These are phyloP conservation scores for Protula sp. DNA, from an alignment of 2,888 invertebrate species.

Conservation along the genomic window DNA sequence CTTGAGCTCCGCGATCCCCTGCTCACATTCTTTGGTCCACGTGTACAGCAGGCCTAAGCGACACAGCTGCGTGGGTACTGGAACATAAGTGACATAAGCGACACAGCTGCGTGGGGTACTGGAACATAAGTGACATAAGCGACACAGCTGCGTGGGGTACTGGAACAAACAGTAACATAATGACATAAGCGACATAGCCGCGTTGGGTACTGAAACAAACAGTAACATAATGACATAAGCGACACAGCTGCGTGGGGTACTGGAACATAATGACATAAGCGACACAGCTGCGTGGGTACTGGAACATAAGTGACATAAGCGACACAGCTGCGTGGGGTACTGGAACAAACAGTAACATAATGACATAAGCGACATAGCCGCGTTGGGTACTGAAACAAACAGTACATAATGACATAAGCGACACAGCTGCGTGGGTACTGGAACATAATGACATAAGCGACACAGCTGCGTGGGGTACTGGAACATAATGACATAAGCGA, in stretches of 20 bases:
- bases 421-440: conserved; percentile 51
- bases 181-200: conserved; percentile 52
- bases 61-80: conserved; percentile 54
- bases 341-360: conserved; percentile 28
- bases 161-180: conserved; percentile 28
- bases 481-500: conserved; percentile 44
- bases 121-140: conserved; percentile 34
- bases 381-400: conserved; percentile 45
- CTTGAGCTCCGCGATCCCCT: conserved; percentile 45
- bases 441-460: no score
- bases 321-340: conserved; percentile 52
- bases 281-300: conserved; percentile 53
- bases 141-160: conserved; percentile 52
- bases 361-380: conserved; percentile 52
- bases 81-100: conserved; percentile 33
- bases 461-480: no score
- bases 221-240: no score
- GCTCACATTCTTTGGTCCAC: conserved; percentile 52
- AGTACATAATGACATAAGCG: conserved; percentile 41
- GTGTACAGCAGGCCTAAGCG: conserved; percentile 47
- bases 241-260: no score
- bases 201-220: conserved; percentile 45
- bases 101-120: conserved; percentile 53
- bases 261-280: no score
- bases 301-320: conserved; percentile 34